Percentiles rank a stretch among this genome's conserved stretches.
Evolutionary conservation across 2,888 invertebrate species (phyloP).

Genomic region (Polymixis flavicincta): DNA sequence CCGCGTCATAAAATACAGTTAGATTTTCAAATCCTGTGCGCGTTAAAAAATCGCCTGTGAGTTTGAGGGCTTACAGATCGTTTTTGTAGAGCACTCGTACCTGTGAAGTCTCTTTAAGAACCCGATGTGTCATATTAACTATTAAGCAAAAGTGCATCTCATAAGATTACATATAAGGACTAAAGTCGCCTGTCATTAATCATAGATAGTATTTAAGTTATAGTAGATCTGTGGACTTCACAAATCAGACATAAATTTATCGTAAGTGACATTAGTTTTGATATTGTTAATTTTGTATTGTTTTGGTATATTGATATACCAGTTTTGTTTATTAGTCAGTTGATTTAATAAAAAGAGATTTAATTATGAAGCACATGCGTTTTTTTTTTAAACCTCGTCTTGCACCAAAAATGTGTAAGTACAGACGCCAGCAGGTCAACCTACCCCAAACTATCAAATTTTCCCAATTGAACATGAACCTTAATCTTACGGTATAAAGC

Average conservation of each 20-base stretch:
- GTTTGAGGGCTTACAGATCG: neutral
- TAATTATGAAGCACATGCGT: neutral
- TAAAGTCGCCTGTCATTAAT: neutral
- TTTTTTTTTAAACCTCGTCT: slow-evolving; percentile 14
- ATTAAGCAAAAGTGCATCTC: neutral
- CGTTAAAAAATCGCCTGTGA: neutral
- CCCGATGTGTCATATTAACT: neutral
- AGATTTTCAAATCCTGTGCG: neutral
- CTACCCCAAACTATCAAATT: no score
- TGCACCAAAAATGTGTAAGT: neutral
- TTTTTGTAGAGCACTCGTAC: neutral
- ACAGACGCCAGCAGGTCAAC: no score
- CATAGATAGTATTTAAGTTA: neutral
- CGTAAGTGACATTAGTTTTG: slow-evolving; percentile 3
- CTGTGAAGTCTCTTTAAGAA: neutral
- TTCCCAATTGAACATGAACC: no score
- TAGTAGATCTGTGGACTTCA: neutral
- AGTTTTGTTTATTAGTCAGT: slow-evolving; percentile 33
- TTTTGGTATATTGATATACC: slow-evolving; percentile 29
- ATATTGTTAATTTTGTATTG: slow-evolving; percentile 23
- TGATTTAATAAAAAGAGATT: slow-evolving; percentile 43
- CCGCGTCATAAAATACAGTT: neutral
- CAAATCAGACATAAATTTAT: slow-evolving; percentile 8
- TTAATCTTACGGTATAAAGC: no score
- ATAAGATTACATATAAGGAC: neutral